phyloP scores from a whole-genome alignment of 2,113 vertebrate species.

The Eclectus roratus region DNA sequence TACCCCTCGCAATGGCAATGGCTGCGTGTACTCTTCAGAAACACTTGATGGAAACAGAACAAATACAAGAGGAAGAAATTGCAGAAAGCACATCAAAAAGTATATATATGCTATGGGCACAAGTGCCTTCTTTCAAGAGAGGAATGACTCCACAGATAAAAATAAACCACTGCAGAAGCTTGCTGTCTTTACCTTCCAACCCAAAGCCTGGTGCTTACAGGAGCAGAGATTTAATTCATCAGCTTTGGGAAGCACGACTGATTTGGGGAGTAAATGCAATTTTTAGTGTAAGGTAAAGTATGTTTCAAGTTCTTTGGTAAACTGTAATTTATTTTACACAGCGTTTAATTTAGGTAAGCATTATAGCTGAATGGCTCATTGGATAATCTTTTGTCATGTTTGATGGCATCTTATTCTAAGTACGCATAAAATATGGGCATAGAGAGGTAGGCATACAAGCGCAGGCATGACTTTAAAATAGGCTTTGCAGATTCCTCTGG shows the following conservation, averaged over 20 bases:
- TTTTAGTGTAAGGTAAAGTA: constrained; percentile 2
- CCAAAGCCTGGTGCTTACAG: background rate
- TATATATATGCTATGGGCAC: background rate
- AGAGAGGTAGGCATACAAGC: background rate
- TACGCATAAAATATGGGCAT: background rate
- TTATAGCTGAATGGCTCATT: constrained; percentile 16
- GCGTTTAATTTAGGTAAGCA: background rate
- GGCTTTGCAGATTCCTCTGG: background rate
- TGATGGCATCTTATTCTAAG: constrained; percentile 3
- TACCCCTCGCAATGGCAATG: background rate
- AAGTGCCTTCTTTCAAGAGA: background rate
- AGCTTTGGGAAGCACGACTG: background rate
- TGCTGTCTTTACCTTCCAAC: background rate
- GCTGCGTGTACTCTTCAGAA: background rate
- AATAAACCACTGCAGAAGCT: background rate
- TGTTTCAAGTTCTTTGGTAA: background rate
- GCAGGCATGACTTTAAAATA: background rate
- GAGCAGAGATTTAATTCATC: background rate
- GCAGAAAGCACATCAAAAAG: background rate
- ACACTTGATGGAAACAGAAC: background rate
- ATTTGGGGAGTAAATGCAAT: background rate
- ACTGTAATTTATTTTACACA: constrained; percentile 18
- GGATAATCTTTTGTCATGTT: constrained; percentile 13
- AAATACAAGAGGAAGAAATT: background rate
- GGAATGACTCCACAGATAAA: background rate